Percentiles rank a stretch among this genome's conserved stretches.
Conservation (phyloP, 2,797 vertebrate species). For the Tolypeutes matacus region DNA sequence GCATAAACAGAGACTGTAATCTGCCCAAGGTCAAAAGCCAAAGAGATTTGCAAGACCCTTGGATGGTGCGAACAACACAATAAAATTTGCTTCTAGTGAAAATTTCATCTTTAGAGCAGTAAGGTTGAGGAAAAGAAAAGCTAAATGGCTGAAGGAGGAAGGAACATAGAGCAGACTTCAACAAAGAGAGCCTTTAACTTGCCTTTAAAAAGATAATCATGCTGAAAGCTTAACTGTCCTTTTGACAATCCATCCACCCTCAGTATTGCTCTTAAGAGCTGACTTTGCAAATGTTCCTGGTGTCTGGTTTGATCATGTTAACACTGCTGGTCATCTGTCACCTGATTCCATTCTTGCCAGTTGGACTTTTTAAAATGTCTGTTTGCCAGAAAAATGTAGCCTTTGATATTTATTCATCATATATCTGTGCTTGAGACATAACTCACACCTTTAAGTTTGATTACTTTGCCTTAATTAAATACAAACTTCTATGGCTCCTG, state of each 20-base stretch:
- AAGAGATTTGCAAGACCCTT: conserved; percentile 60
- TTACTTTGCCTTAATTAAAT: conserved; percentile 60
- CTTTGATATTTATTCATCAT: not conserved
- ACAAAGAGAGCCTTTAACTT: not conserved
- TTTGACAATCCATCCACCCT: not conserved
- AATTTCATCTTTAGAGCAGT: conserved; percentile 14
- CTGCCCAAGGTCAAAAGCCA: conserved; percentile 66
- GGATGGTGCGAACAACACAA: not conserved
- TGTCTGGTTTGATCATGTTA: not conserved
- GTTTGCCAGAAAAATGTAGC: conserved; percentile 51
- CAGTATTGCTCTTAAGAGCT: not conserved
- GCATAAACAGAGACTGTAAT: conserved; percentile 11
- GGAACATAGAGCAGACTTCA: not conserved
- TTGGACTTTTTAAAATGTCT: conserved; percentile 62
- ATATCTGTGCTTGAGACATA: conserved; percentile 60
- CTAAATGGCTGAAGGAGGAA: not conserved
- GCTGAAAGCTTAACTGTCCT: not conserved
- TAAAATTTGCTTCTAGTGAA: conserved; percentile 45
- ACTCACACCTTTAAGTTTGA: conserved; percentile 43
- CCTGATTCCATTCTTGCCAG: not conserved
- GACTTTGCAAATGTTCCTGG: conserved; percentile 11
- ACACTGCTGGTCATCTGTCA: not conserved
- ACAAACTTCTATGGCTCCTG: conserved; percentile 65
- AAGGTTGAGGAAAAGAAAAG: not conserved
- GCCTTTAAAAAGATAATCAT: not conserved